These are phyloP conservation scores for Epinephelus coioides DNA, from an alignment of 2,797 vertebrate species.

Conservation along the genomic window DNA sequence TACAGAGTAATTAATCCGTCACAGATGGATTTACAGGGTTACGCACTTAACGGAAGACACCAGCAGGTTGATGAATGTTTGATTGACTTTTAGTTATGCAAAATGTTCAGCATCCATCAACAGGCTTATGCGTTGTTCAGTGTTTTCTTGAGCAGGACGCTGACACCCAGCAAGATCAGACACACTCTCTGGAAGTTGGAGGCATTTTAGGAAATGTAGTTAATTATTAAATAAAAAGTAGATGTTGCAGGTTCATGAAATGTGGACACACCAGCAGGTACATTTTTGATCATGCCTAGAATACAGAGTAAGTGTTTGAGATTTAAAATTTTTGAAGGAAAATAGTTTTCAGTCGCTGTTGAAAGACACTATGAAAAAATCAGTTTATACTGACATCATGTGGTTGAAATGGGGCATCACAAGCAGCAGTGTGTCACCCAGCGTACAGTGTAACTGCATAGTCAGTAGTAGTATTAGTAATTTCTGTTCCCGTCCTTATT, in stretches of 20 bases:
- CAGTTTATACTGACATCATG: conserved; percentile 53
- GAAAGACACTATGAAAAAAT: background rate
- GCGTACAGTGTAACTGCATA: background rate
- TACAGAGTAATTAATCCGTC: too few relatives aligned
- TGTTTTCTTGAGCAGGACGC: background rate
- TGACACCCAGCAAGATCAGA: background rate
- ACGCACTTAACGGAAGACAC: background rate
- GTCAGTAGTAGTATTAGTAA: too few relatives aligned
- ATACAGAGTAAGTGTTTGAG: background rate
- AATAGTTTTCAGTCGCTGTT: background rate
- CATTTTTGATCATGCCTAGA: background rate
- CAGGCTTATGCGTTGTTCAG: background rate
- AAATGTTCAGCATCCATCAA: conserved; percentile 1
- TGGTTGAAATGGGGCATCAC: conserved; percentile 54
- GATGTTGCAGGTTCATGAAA: background rate
- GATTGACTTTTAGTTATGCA: background rate
- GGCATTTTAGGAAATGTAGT: conserved; percentile 17
- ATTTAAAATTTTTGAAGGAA: background rate
- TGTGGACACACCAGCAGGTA: background rate
- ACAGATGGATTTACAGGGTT: background rate
- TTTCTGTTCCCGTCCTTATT: too few relatives aligned
- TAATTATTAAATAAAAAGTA: background rate
- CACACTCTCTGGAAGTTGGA: background rate
- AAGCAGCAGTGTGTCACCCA: background rate
- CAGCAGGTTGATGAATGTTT: background rate